A percentile compares a stretch with the other conserved stretches of the same genome.
Conservation (phyloP, 2,113 vertebrate genomes). For the Tragelaphus strepsiceros region DNA sequence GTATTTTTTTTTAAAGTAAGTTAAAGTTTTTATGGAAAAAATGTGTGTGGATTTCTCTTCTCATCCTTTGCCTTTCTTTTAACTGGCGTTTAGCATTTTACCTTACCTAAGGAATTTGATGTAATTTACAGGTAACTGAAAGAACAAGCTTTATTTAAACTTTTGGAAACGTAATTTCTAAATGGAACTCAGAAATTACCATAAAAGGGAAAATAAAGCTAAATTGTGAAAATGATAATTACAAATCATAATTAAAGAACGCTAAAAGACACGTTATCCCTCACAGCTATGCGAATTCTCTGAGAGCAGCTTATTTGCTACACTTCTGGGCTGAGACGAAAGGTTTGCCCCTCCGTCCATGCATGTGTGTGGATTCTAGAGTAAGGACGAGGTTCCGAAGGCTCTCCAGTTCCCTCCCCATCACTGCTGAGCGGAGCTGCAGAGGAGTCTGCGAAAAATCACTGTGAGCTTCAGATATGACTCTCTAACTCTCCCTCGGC, state of each 20-base stretch:
- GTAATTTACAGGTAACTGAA: conserved; percentile 26
- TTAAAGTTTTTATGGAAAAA: neutral
- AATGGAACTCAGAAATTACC: neutral
- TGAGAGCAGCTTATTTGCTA: neutral
- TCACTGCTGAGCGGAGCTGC: neutral
- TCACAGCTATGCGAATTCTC: neutral
- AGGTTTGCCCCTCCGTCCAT: neutral
- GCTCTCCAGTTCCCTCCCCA: neutral
- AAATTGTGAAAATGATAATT: neutral
- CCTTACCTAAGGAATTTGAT: neutral
- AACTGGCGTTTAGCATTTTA: neutral
- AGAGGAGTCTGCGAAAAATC: conserved; percentile 52
- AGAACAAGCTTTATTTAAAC: conserved; percentile 31
- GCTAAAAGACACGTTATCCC: neutral
- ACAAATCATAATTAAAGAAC: neutral
- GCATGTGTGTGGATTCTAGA: neutral
- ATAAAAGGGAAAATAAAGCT: conserved; percentile 20
- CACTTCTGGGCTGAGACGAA: neutral
- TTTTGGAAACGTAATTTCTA: conserved; percentile 32
- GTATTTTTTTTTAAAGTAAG: neutral
- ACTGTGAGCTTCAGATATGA: conserved; percentile 66
- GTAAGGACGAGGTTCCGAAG: neutral
- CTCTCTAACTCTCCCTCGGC: conserved; percentile 66
- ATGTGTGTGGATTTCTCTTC: neutral
- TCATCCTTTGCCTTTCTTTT: neutral